phyloP scores from a whole-genome alignment of 1,140 invertebrate species.

The Plutomurus gul region DNA sequence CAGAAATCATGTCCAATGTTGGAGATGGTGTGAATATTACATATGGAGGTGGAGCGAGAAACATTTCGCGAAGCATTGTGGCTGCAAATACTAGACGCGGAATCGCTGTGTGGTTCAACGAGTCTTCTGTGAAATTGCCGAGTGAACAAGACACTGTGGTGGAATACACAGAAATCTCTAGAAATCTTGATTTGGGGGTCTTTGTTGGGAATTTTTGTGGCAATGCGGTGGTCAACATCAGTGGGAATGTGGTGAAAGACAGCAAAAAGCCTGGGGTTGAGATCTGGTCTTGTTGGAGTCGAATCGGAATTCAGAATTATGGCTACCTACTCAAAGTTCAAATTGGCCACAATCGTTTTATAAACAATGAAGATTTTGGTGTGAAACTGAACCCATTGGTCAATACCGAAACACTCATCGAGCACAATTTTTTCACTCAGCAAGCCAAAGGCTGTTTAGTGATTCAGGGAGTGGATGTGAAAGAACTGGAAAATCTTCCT shows the following conservation, averaged over 20 bases:
- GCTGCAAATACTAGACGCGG: constrained; percentile 82
- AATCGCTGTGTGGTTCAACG: constrained; percentile 85
- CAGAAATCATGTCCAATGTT: constrained; percentile 84
- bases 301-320: constrained; percentile 12
- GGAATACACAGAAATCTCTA: constrained; percentile 82
- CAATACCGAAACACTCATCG: constrained; percentile 77
- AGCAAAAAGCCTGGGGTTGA: constrained; percentile 75
- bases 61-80: constrained; percentile 79
- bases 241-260: constrained; percentile 79
- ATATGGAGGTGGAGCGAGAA: constrained; percentile 84
- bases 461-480: constrained; percentile 81
- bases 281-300: constrained; percentile 76
- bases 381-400: constrained; percentile 82
- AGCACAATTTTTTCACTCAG: constrained; percentile 84
- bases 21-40: constrained; percentile 92
- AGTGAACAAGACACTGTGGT: constrained; percentile 82
- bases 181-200: constrained; percentile 83
- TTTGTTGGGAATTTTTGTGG: constrained; percentile 68
- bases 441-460: constrained; percentile 82
- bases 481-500: constrained; percentile 69
- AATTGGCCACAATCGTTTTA: constrained; percentile 80
- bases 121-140: constrained; percentile 77
- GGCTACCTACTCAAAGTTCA: constrained; percentile 65
- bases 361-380: constrained; percentile 73
- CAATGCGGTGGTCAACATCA: constrained; percentile 72